Conservation (phyloP, 2,888 invertebrate species). For the Ennomos erosarius region DNA sequence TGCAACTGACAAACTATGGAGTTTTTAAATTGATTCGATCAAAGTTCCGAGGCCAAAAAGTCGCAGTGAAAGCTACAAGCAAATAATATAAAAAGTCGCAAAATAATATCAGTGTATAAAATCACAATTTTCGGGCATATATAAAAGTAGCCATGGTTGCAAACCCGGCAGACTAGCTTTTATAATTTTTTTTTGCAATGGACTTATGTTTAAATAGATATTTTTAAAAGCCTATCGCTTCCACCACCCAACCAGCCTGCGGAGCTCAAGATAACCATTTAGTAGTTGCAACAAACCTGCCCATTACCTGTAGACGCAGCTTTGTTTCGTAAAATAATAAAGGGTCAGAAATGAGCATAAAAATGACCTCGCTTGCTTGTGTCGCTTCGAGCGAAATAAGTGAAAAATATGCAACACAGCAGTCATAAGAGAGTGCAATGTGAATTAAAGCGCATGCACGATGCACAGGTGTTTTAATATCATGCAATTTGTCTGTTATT, state of each 20-base stretch:
- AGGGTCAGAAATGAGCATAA: conserved; percentile 54
- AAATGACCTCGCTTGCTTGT: conserved; percentile 19
- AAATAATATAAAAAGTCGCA: too few relatives aligned
- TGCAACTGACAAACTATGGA: too few relatives aligned
- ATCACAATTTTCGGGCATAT: too few relatives aligned
- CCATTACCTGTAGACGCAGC: conserved; percentile 68
- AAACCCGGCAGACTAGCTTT: too few relatives aligned
- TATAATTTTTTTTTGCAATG: too few relatives aligned
- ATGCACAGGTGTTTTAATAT: conserved; percentile 21
- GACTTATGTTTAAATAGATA: neutral
- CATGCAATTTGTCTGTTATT: conserved; percentile 8
- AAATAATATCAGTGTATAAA: too few relatives aligned
- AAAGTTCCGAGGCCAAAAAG: too few relatives aligned
- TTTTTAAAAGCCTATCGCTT: conserved; percentile 35
- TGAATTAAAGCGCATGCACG: conserved; percentile 17
- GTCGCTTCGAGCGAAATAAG: conserved; percentile 6
- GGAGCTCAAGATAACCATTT: conserved; percentile 78
- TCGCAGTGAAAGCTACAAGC: too few relatives aligned
- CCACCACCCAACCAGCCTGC: conserved; percentile 54
- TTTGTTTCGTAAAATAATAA: conserved; percentile 79
- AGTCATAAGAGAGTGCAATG: neutral
- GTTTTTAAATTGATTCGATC: too few relatives aligned
- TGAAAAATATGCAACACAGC: conserved; percentile 9
- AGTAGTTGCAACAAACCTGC: conserved; percentile 77
- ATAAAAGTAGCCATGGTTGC: too few relatives aligned